Conservation (phyloP, 2,113 vertebrate genomes). For the Dryoscopus gambensis region DNA sequence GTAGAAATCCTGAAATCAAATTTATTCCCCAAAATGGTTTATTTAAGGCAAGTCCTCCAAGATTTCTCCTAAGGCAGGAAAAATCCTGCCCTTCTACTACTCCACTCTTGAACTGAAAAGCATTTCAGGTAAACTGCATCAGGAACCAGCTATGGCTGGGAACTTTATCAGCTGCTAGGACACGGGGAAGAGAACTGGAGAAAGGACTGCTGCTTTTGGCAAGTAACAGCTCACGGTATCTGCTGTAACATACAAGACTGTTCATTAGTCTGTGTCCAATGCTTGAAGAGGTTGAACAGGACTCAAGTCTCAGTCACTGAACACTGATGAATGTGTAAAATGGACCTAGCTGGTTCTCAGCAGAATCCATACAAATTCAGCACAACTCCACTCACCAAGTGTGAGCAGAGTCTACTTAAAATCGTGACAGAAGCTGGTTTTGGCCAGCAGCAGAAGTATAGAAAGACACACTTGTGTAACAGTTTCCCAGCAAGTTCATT, state of each 20-base stretch:
- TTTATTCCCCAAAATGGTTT: neutral
- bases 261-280: too few relatives aligned
- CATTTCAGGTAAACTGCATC: neutral
- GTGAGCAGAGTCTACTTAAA: neutral
- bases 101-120: neutral
- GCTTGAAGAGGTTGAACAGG: neutral
- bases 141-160: neutral
- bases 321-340: neutral
- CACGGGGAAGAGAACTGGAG: neutral
- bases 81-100: neutral
- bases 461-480: neutral
- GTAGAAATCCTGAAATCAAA: neutral
- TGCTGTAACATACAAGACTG: neutral
- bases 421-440: neutral
- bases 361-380: neutral
- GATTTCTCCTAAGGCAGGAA: neutral
- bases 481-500: neutral
- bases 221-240: neutral
- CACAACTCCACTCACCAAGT: neutral
- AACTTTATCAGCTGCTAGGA: neutral
- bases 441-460: neutral
- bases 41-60: neutral
- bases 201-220: neutral
- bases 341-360: neutral
- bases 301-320: neutral